Conservation (phyloP, 2,797 vertebrate genomes). For the Poecilia wingei region DNA sequence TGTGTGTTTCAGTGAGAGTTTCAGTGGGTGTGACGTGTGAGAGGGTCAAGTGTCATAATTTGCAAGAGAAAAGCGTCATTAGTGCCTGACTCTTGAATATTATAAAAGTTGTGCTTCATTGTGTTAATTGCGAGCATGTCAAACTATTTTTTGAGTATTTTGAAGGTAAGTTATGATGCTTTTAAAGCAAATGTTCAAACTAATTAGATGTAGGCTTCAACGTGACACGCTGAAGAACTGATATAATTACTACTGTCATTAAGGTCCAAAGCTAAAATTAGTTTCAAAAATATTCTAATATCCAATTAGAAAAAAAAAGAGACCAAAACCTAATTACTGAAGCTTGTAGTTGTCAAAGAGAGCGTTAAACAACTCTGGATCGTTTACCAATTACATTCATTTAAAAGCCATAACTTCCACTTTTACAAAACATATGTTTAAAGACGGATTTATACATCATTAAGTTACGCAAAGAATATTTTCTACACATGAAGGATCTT, state of each 20-base stretch:
- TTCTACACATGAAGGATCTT: too few species aligned
- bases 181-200: not conserved
- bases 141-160: not conserved
- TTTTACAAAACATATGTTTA: too few species aligned
- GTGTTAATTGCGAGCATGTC: conserved; percentile 13
- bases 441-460: too few species aligned
- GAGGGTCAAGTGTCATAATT: not conserved
- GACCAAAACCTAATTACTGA: too few species aligned
- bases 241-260: not conserved
- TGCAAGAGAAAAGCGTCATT: not conserved
- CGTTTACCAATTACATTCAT: too few species aligned
- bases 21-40: not conserved
- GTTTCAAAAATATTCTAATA: not conserved
- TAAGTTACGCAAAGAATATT: too few species aligned
- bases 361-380: too few species aligned
- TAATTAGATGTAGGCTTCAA: not conserved
- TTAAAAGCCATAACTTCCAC: too few species aligned
- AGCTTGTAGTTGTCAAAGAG: too few species aligned
- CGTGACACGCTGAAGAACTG: not conserved
- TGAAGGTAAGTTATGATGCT: not conserved
- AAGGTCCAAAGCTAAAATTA: not conserved
- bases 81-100: not conserved
- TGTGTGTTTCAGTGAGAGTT: not conserved
- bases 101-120: not conserved
- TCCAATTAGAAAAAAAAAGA: not conserved